Percentiles rank a stretch among this genome's conserved stretches.
Evolutionary conservation across 2,797 vertebrate genomes (phyloP).

Genomic region (Pantherophis vulpinus): DNA sequence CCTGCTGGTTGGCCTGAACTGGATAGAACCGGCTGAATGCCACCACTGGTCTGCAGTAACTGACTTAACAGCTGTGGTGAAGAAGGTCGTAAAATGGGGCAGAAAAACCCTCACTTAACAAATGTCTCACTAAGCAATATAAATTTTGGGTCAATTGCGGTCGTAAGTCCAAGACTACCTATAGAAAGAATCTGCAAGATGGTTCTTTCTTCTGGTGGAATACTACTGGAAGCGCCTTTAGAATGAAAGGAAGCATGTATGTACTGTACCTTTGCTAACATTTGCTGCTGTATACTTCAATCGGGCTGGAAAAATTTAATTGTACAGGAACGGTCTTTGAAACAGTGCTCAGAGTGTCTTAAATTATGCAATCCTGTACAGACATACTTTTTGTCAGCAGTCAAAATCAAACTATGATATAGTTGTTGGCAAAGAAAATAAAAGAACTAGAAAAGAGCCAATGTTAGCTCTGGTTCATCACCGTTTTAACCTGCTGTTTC

Average conservation of each 20-base stretch:
- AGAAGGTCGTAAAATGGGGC: background rate
- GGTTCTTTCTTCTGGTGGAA: background rate
- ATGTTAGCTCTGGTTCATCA: background rate
- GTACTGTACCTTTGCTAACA: background rate
- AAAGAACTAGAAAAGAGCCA: background rate
- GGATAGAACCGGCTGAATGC: too few species aligned
- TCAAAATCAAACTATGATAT: background rate
- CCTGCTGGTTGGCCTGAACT: too few species aligned
- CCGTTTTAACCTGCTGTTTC: background rate
- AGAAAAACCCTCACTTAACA: background rate
- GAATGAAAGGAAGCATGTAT: background rate
- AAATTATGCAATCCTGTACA: background rate
- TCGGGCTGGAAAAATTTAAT: background rate
- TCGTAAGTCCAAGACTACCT: background rate
- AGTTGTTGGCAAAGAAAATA: background rate
- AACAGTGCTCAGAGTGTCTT: background rate
- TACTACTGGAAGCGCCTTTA: background rate
- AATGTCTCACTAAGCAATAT: background rate
- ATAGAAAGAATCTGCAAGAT: background rate
- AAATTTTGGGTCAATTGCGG: background rate
- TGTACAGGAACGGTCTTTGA: background rate
- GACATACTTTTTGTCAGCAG: background rate
- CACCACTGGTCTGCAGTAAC: background rate
- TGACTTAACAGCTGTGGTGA: background rate
- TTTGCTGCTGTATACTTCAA: background rate